A percentile compares a stretch with the other conserved stretches of the same genome.
Conservation (phyloP, 1,140 invertebrate species). For the Drosophila orosa region DNA sequence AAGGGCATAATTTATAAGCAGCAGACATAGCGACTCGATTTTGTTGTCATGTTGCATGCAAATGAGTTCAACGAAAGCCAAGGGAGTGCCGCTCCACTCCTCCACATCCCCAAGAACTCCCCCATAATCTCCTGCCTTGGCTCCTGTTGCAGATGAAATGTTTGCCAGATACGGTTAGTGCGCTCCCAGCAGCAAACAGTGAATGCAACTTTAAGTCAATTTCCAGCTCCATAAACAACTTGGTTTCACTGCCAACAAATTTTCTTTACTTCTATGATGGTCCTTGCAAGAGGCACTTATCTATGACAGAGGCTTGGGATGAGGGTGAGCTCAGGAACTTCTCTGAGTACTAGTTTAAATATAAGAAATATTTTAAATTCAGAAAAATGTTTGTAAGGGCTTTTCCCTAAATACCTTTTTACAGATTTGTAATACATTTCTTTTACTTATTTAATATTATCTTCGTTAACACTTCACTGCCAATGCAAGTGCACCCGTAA, state of each 20-base stretch:
- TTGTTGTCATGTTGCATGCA: slow-evolving; percentile 65
- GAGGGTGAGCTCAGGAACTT: not conserved
- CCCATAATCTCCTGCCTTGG: not conserved
- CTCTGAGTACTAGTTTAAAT: not conserved
- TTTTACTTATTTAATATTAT: not conserved
- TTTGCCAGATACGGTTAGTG: slow-evolving; percentile 23
- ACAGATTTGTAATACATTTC: not conserved
- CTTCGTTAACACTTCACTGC: not conserved
- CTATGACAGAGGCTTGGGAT: too few relatives aligned
- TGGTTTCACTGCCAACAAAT: slow-evolving; percentile 19
- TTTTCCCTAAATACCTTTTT: not conserved
- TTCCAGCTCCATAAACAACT: slow-evolving; percentile 61
- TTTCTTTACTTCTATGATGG: slow-evolving; percentile 1
- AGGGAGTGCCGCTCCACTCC: not conserved
- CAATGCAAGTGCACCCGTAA: not conserved
- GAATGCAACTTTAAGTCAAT: slow-evolving; percentile 55
- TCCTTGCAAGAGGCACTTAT: not conserved
- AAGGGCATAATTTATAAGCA: slow-evolving; percentile 68
- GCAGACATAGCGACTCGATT: slow-evolving; percentile 41
- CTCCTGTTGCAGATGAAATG: slow-evolving; percentile 55
- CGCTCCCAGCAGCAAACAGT: slow-evolving; percentile 15
- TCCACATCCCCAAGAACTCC: not conserved
- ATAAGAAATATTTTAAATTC: not conserved
- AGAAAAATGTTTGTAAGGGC: not conserved
- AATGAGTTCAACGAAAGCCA: slow-evolving; percentile 44